Evolutionary conservation across 35 echinoderm and acorn worm species (phyloP), one percentile per base, ranked within the genome.

Genomic region (Eucidaris tribuloides): DNA sequence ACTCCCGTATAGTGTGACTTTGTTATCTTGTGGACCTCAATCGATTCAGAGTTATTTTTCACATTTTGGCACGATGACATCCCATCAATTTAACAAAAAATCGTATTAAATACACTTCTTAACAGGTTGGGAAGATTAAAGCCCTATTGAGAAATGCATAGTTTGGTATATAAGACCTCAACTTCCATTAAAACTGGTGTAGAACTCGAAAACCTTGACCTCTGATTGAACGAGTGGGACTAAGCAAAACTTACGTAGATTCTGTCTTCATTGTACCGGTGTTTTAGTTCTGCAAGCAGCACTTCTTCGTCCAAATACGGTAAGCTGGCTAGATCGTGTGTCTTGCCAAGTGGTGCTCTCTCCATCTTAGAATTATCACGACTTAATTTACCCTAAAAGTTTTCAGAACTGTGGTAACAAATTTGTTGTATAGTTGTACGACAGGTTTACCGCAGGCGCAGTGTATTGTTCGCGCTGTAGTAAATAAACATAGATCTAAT

Each of bases 211-310:
- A 19, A 5, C 14, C 31, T 24, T 65, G 23, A 11, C 54, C 13
- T 25, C 15, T 11, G 31, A 25, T 48, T 42, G 33, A 4, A 35
- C 35, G 7, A 62, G 62, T 34, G n/a, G 45, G 38, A 79, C 72
- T 43, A n/a, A 11, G 25, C 23, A 22, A 35, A 71, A 90, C 92
- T 96, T 65, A 96, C 92, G 57, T 96, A 96, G 50, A 96, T 96
- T 59, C 83, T 76, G 61, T 96, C 87, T 45, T 86, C 43, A 65
- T 74, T 72, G 77, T 96, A 96, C 45, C 92, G 88, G 27, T 63
- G 40, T 87, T 86, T 90, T 20, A 96, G 57, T 42, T 96, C 92
- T 27, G 80, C 83, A 29, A 96, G 87, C 13, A 96, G 62, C 34
- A 83, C 89, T 79, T 59, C 58, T 76, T 96, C 92, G 65, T 96